These are phyloP conservation scores for Drosophila fuyamai DNA, from an alignment of 1,140 invertebrate genomes.

Conservation along the genomic window DNA sequence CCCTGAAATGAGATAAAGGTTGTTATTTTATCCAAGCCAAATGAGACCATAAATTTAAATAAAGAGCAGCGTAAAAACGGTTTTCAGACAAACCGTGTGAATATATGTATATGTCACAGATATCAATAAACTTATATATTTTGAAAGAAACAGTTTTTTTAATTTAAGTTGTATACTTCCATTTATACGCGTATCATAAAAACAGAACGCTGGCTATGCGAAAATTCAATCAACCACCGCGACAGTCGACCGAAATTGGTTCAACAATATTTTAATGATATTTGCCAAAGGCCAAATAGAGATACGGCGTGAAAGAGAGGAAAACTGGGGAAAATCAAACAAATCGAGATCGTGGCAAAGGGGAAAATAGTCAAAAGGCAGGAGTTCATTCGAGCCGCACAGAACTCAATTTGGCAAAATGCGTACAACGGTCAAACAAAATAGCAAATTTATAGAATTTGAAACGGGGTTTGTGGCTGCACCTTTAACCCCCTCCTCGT, in stretches of 20 bases:
- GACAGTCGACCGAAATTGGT: slow-evolving; percentile 40
- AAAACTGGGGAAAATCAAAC: slow-evolving; percentile 14
- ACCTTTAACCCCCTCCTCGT: neutral
- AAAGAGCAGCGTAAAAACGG: neutral
- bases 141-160: neutral
- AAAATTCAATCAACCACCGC: slow-evolving; percentile 46
- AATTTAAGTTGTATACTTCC: too few species aligned
- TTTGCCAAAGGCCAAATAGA: slow-evolving; percentile 43
- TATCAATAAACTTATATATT: neutral
- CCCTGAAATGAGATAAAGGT: slow-evolving; percentile 1
- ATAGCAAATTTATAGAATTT: slow-evolving; percentile 80
- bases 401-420: slow-evolving; percentile 76
- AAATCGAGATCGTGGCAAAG: neutral
- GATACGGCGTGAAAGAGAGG: slow-evolving; percentile 20
- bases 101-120: neutral
- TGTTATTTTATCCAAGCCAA: neutral
- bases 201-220: slow-evolving; percentile 9
- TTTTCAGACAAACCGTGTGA: slow-evolving; percentile 5
- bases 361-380: slow-evolving; percentile 18
- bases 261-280: slow-evolving; percentile 57
- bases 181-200: neutral
- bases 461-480: slow-evolving; percentile 17
- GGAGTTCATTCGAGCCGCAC: slow-evolving; percentile 36
- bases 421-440: slow-evolving; percentile 65
- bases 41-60: neutral